Percentiles rank a stretch among this genome's conserved stretches.
phyloP scores from a whole-genome alignment of 2,888 invertebrate species.

The Melanchra persicariae region DNA sequence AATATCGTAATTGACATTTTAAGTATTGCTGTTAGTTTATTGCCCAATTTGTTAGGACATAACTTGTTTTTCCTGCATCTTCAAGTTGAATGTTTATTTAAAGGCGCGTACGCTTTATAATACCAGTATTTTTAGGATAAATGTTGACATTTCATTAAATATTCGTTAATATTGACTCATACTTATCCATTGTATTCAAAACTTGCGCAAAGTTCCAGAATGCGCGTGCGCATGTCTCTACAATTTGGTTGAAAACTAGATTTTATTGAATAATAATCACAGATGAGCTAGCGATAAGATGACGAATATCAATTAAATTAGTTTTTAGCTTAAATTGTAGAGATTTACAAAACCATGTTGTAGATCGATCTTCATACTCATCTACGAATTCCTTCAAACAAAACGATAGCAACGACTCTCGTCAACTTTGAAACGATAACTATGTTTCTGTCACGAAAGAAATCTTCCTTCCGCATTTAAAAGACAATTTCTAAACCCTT shows the following conservation, averaged over 20 bases:
- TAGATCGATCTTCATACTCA: background rate
- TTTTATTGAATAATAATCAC: background rate
- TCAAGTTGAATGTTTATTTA: background rate
- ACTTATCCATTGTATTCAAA: constrained; percentile 14
- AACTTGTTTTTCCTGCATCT: background rate
- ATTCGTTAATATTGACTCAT: constrained; percentile 6
- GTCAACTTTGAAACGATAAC: background rate
- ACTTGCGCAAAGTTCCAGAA: background rate
- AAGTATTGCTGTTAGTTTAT: constrained; percentile 8
- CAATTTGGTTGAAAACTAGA: constrained; percentile 1
- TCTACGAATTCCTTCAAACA: background rate
- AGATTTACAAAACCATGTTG: background rate
- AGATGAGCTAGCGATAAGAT: background rate
- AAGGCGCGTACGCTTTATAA: background rate
- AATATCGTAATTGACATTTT: constrained; percentile 29
- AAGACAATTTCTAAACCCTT: constrained; percentile 1
- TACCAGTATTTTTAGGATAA: background rate
- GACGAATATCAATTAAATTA: background rate
- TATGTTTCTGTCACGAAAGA: background rate
- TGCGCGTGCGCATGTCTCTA: constrained; percentile 46
- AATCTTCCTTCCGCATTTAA: background rate
- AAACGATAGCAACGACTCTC: too few relatives aligned
- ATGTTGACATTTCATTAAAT: background rate
- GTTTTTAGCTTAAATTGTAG: background rate
- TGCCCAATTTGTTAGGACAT: constrained; percentile 13